Base-by-base conservation (phyloP, 2,113 vertebrate species). In the Cyprinodon tularosa region DNA sequence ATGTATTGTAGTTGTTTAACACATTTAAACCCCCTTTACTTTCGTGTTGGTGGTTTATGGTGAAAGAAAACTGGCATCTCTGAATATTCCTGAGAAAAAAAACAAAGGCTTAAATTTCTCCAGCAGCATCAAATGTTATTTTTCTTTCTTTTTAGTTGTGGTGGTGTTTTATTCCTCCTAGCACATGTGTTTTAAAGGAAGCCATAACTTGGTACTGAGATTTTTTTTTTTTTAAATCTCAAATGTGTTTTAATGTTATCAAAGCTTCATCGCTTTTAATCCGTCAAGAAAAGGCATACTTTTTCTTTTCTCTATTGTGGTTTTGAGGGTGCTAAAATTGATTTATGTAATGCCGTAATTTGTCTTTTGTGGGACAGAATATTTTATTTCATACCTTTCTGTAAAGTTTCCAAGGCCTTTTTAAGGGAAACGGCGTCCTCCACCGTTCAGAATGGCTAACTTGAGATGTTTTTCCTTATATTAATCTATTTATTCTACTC, bases 1-100 rank as follows among this genome's bases (percentile, higher is more conserved):
- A 72, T 78, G 65, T 42, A 57, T 65, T 60, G 72, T 44, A 42
- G 64, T 13, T 70, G 60, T 74, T 81, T 40, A 69, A 37, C 47
- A 3, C 76, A 50, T 12, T 67, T 22, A 13, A 37, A 15, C 20
- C 22, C 22, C 17, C 13, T 53, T 20, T 39, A 5, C 20, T 59
- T 50, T 7, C 17, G 62, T 60, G 12, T 44, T 62, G 29, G 15
- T 57, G 12, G 45, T 66, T 36, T 39, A 39, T 0, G 40, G 29
- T 22, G 38, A 3, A 13, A 17, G 3, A 7, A 38, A 69, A 42
- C 37, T 9, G 4, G 4, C 3, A n/a, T 72, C 61, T 45, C 68
- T 47, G 20, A 12, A 12, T 66, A 29, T 37, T 65, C 7, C 37
- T 1, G 22, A 14, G 17, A 7, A 6, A n/a, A 64, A 29, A 39